Percentiles rank a stretch among this genome's conserved stretches.
Evolutionary conservation across 1,140 invertebrate genomes (phyloP).

Genomic region (Drosophila nannoptera): DNA sequence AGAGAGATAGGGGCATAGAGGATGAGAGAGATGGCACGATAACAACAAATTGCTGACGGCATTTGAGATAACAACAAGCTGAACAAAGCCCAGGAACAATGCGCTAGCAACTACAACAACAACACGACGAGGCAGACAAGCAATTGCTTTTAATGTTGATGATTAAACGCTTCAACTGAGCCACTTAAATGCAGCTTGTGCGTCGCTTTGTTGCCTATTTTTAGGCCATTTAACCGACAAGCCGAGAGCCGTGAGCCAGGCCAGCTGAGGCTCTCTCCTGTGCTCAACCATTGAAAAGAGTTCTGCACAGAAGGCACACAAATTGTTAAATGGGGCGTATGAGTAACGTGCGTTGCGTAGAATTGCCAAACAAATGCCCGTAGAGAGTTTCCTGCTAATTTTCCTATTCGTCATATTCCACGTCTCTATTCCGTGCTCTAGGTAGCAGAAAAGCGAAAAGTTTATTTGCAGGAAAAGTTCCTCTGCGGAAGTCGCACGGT

Average conservation of each 20-base stretch:
- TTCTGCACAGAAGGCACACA: conserved; percentile 22
- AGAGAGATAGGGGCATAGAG: conserved; percentile 22
- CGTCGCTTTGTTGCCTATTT: conserved; percentile 56
- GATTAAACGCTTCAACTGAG: conserved; percentile 46
- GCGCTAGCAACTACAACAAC: conserved; percentile 21
- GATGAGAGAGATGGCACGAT: conserved; percentile 13
- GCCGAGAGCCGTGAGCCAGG: conserved; percentile 21
- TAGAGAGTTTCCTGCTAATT: conserved; percentile 12
- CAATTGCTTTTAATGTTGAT: conserved; percentile 60
- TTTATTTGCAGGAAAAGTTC: conserved; percentile 35
- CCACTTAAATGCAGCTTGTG: conserved; percentile 47
- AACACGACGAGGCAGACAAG: conserved; percentile 31
- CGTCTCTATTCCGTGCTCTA: background rate
- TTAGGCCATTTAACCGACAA: conserved; percentile 57
- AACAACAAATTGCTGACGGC: conserved; percentile 31
- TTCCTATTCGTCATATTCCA: conserved; percentile 26
- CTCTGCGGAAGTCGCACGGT: conserved; percentile 4
- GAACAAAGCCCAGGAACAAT: conserved; percentile 16
- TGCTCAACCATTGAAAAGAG: conserved; percentile 36
- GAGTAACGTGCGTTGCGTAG: conserved; percentile 50
- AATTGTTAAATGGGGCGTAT: conserved; percentile 60
- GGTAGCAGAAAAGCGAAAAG: conserved; percentile 19
- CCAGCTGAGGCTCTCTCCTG: background rate
- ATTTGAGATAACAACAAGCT: conserved; percentile 21
- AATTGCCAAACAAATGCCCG: conserved; percentile 55